Percentiles rank a stretch among this genome's conserved stretches.
These are phyloP conservation scores for Microcaecilia unicolor DNA, from an alignment of 2,797 vertebrate species.

Conservation along the genomic window DNA sequence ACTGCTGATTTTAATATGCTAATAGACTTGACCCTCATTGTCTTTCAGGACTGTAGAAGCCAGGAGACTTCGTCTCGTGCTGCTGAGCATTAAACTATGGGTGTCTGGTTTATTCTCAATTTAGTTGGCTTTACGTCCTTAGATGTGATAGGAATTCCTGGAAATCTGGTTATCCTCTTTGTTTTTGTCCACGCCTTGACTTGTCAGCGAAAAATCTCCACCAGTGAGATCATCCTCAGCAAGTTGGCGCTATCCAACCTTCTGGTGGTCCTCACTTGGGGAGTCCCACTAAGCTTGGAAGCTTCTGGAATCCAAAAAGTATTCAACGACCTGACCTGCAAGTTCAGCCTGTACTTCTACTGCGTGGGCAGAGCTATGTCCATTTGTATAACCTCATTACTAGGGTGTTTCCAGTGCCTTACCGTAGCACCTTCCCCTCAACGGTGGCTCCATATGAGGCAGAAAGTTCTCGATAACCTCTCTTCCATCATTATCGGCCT, in stretches of 20 bases:
- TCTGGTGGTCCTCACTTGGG: conserved; percentile 15
- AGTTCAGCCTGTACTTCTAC: conserved; percentile 11
- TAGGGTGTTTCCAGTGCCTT: conserved; percentile 24
- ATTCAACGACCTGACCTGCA: conserved; percentile 6
- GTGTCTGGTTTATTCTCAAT: conserved; percentile 16
- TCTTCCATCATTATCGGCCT: conserved; percentile 8
- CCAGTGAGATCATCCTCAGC: conserved; percentile 17
- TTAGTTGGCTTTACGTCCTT: conserved; percentile 19
- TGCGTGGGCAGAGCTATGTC: conserved; percentile 21
- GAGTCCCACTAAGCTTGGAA: conserved; percentile 10
- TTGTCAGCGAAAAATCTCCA: conserved; percentile 1
- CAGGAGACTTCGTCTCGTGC: too few species aligned
- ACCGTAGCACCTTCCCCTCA: conserved; percentile 4
- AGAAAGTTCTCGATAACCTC: conserved; percentile 1
- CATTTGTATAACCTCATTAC: conserved; percentile 18
- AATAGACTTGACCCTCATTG: too few species aligned
- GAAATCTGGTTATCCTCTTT: conserved; percentile 22
- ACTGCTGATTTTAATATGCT: too few species aligned
- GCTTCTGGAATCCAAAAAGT: neutral
- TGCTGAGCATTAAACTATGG: conserved; percentile 5
- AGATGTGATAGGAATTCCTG: conserved; percentile 21
- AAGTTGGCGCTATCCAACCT: conserved; percentile 21
- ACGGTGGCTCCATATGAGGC: conserved; percentile 1
- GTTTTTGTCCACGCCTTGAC: conserved; percentile 14
- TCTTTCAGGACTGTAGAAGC: too few species aligned